These are phyloP conservation scores for Molossus molossus DNA, from an alignment of 2,797 vertebrate species.

Conservation along the genomic window DNA sequence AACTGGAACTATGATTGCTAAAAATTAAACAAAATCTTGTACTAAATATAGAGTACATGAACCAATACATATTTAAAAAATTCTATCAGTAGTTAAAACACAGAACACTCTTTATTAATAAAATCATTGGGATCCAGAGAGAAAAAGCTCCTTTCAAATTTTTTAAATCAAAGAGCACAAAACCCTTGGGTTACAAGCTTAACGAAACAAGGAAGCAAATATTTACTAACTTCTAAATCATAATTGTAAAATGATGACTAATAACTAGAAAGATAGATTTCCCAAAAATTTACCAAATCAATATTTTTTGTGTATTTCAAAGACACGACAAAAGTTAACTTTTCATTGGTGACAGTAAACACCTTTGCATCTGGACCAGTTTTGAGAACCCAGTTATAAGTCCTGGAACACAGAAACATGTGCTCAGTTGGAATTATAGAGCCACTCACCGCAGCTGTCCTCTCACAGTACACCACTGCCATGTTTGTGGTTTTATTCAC, in stretches of 20 bases:
- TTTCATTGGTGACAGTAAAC: neutral
- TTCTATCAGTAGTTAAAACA: slow-evolving; percentile 17
- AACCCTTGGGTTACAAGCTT: neutral
- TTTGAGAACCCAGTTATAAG: neutral
- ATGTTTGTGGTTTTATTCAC: neutral
- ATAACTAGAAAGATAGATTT: neutral
- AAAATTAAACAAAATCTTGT: neutral
- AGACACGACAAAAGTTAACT: neutral
- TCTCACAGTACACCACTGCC: neutral
- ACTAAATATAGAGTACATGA: neutral
- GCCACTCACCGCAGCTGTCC: fast-evolving
- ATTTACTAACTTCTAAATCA: neutral
- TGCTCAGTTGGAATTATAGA: neutral
- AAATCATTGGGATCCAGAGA: neutral
- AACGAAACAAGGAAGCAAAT: neutral
- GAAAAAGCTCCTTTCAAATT: slow-evolving; percentile 50
- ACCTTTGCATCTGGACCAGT: neutral
- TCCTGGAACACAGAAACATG: neutral
- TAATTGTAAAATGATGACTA: neutral
- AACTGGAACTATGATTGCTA: neutral
- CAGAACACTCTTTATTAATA: neutral
- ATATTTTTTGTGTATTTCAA: neutral
- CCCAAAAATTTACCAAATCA: neutral
- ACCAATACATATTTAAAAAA: slow-evolving; percentile 1
- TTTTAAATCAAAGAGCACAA: slow-evolving; percentile 11